These are phyloP conservation scores for Drosophila setosimentum DNA, from an alignment of 2,888 invertebrate genomes.

Conservation along the genomic window DNA sequence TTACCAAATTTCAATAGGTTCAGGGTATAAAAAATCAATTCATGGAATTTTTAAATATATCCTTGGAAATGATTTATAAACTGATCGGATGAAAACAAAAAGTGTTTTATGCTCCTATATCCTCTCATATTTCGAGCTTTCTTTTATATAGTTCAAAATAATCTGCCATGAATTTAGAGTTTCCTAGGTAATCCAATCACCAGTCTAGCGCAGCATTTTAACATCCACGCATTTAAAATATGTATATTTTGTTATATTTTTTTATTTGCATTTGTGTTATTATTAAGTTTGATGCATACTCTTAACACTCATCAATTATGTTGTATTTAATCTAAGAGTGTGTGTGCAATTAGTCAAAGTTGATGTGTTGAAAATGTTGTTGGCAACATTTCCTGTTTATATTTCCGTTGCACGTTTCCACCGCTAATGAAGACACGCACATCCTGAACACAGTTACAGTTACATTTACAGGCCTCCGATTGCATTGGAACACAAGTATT, in stretches of 20 bases:
- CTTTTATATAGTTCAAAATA: neutral
- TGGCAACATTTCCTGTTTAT: constrained; percentile 70
- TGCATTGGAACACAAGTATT: constrained; percentile 14
- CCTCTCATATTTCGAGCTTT: neutral
- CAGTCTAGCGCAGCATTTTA: neutral
- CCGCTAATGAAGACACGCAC: constrained; percentile 64
- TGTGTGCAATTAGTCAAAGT: constrained; percentile 63
- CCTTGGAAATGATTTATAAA: neutral
- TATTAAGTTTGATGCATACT: neutral
- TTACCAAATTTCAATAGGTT: neutral
- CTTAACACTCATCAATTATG: constrained; percentile 18
- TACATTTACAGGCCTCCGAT: constrained; percentile 4
- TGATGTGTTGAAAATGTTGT: constrained; percentile 67
- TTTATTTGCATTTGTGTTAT: neutral
- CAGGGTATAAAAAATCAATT: neutral
- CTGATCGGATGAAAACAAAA: neutral
- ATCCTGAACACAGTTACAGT: constrained; percentile 30
- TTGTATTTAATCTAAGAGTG: constrained; percentile 19
- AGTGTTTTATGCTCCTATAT: too few relatives aligned
- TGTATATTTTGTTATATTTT: neutral
- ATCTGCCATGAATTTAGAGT: neutral
- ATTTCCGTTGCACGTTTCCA: constrained; percentile 74
- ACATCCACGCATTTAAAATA: neutral
- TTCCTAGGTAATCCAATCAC: neutral
- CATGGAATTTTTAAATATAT: neutral